A percentile compares a stretch with the other conserved stretches of the same genome.
These are phyloP conservation scores for Rynchops niger DNA, from an alignment of 2,113 vertebrate species.

Conservation along the genomic window DNA sequence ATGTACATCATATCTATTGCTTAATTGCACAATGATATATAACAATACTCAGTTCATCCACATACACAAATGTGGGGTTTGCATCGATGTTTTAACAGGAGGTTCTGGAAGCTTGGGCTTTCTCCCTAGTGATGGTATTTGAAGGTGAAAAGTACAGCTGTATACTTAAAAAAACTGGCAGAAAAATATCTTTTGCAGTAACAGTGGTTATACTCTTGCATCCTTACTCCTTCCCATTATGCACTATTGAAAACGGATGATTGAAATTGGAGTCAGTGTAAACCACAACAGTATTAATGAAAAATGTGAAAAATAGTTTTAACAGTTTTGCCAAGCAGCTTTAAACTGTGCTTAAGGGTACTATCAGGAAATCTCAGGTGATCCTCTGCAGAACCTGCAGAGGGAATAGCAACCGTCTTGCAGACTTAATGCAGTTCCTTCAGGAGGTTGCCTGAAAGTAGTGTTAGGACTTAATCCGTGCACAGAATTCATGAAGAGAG, in stretches of 20 bases:
- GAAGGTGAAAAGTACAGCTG: not conserved
- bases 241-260: not conserved
- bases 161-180: not conserved
- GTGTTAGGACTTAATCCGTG: not conserved
- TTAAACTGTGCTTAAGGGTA: not conserved
- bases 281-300: not conserved
- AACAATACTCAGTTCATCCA: not conserved
- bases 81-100: not conserved
- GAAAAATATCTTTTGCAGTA: not conserved
- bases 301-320: not conserved
- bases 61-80: not conserved
- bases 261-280: not conserved
- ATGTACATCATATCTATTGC: not conserved
- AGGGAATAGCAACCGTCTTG: not conserved
- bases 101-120: not conserved
- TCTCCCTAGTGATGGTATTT: not conserved
- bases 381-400: not conserved
- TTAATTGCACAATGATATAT: not conserved
- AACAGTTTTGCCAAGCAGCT: not conserved
- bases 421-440: not conserved
- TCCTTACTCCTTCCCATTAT: not conserved
- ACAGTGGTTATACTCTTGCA: not conserved
- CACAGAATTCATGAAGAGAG: not conserved
- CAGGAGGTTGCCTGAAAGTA: not conserved
- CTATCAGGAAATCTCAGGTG: not conserved